These are phyloP conservation scores for Mohoua ochrocephala DNA, from an alignment of 2,113 vertebrate species.

Conservation along the genomic window DNA sequence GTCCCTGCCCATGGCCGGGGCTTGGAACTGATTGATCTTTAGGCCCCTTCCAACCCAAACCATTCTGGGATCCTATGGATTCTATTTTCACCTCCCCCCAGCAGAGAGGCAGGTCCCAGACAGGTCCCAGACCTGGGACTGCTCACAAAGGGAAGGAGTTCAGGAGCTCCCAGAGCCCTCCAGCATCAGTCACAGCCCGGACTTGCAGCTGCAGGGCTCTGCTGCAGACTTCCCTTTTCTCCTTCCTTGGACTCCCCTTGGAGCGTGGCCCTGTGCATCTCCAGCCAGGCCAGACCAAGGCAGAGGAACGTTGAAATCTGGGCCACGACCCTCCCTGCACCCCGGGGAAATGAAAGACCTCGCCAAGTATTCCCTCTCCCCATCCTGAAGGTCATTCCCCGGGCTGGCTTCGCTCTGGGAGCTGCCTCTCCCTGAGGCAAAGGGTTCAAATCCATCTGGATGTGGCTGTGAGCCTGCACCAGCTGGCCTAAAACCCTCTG, in stretches of 20 bases:
- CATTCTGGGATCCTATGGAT: neutral
- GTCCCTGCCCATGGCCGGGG: neutral
- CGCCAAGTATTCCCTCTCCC: neutral
- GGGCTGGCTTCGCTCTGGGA: neutral
- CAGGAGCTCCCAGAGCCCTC: neutral
- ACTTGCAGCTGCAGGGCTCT: neutral
- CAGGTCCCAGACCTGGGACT: neutral
- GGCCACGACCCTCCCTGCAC: neutral
- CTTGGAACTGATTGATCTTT: neutral
- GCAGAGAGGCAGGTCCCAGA: neutral
- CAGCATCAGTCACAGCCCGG: rapidly evolving
- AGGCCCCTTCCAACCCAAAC: neutral
- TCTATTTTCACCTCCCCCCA: neutral
- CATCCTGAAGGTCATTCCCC: neutral
- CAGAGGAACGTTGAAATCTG: neutral
- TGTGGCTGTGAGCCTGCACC: neutral
- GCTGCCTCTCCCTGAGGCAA: neutral
- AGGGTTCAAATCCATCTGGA: neutral
- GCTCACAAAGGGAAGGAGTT: neutral
- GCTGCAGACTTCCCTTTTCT: neutral
- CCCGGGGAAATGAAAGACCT: neutral
- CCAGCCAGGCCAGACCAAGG: neutral
- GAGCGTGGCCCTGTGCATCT: neutral
- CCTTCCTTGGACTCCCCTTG: neutral
- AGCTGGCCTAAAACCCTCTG: neutral